Evolutionary conservation across 2,888 invertebrate species (phyloP).

Genomic region (Xanthorhoe designata): DNA sequence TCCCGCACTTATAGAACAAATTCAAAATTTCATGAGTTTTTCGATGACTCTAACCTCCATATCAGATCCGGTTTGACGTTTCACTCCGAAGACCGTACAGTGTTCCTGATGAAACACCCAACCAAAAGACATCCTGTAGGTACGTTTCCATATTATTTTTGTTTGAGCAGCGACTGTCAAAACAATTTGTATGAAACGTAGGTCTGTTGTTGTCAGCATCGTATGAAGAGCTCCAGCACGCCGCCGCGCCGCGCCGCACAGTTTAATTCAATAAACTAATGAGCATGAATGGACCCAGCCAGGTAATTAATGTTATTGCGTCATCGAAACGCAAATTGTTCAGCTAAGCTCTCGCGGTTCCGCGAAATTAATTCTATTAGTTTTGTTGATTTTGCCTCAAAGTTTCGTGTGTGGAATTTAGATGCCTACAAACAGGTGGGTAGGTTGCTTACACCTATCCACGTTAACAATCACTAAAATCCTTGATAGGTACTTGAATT

Average conservation of each 20-base stretch:
- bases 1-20: no score
- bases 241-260: not conserved
- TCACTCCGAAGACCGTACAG: not conserved
- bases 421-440: not conserved
- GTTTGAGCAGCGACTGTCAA: no score
- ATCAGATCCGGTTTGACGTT: not conserved
- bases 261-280: conserved; percentile 4
- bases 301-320: conserved; percentile 12
- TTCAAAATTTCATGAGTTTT: not conserved
- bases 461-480: no score
- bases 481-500: no score
- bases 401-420: not conserved
- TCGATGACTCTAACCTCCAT: not conserved
- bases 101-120: not conserved
- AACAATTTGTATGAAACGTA: no score
- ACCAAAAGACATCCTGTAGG: not conserved
- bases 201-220: no score
- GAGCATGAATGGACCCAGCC: conserved; percentile 2
- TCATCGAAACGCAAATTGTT: conserved; percentile 10
- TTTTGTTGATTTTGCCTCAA: not conserved
- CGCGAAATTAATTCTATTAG: conserved; percentile 7
- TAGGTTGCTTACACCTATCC: not conserved
- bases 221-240: not conserved
- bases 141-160: not conserved
- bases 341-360: conserved; percentile 2